Evolutionary conservation across 2,888 invertebrate genomes (phyloP), one percentile per base, ranked within the genome.

Genomic region (Steromphala cineraria): DNA sequence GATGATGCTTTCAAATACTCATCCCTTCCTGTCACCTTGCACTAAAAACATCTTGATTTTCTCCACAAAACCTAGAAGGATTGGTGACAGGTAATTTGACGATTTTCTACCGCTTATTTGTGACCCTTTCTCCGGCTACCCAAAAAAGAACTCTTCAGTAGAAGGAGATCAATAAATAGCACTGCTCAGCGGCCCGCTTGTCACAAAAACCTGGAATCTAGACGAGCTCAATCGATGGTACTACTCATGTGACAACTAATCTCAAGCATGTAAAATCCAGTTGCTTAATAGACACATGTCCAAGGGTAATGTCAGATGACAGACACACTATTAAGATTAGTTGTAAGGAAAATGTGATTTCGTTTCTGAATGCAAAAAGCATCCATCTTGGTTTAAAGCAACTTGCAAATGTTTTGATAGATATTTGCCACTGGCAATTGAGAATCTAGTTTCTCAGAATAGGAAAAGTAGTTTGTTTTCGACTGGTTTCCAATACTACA

Each of bases 181-280:
- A 40, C 71, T 36, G 36, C 71, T 40, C 40, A 10, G 71, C 36
- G 15, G 36, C 71, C 13, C 17, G 71, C 36, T 36, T 36, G 71
- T 71, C 71, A 71, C 71, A 31, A 31, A 71, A 71, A 19, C 71
- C 71, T 71, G 71, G 71, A 71, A 31, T 71, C 71, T 36, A 71
- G n/a, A 71, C 71, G 40, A 36, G 19, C 71, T 17, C 24, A 62
- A 71, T 71, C 71, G 19, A 71, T 71, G 71, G 36, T 71, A 36
- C 71, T 71, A 71, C 71, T 71, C 40, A 71, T 10, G 71, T 71
- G 71, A 71, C 71, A 71, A 71, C 71, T 71, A 71, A 71, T 40
- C 71, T 71, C n/a, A 31, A 71, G 36, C 71, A 36, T 71, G 28
- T 71, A 71, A 36, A 71, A 71, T 40, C 36, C 40, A 71, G 71